These are phyloP conservation scores for Tipula vernalis DNA, from an alignment of 2,888 invertebrate species.

Conservation along the genomic window DNA sequence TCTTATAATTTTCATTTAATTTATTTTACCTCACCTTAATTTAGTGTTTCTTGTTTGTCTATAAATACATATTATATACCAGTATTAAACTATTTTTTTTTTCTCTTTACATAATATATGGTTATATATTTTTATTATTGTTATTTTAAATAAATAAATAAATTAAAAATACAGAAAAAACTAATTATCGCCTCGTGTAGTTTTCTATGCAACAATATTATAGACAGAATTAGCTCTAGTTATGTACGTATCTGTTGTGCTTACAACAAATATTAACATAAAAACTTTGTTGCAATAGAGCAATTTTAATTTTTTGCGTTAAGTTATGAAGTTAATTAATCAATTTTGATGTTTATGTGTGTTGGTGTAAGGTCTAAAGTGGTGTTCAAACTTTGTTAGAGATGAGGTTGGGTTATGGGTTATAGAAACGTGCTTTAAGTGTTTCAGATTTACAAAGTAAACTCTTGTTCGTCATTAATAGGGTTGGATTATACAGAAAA, in stretches of 20 bases:
- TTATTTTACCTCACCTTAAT: constrained; percentile 4
- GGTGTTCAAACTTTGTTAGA: not conserved
- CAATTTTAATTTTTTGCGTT: not conserved
- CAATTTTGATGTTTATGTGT: not conserved
- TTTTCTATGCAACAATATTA: not conserved
- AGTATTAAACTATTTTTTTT: not conserved
- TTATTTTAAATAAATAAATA: not conserved
- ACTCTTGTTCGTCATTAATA: no score
- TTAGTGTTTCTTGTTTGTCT: not conserved
- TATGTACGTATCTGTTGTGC: not conserved
- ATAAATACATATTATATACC: not conserved
- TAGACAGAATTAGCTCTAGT: not conserved
- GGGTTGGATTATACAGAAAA: no score
- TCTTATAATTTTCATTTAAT: not conserved
- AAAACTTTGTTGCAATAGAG: not conserved
- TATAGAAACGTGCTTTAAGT: not conserved
- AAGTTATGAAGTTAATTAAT: not conserved
- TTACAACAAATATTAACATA: not conserved
- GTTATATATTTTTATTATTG: not conserved
- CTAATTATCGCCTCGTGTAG: not conserved
- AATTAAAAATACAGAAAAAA: not conserved
- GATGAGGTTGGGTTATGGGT: not conserved
- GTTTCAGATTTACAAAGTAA: not conserved
- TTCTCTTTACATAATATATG: not conserved
- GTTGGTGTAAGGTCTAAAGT: not conserved